These are phyloP conservation scores for Coptotermes formosanus DNA, from an alignment of 1,140 invertebrate species.

Conservation along the genomic window DNA sequence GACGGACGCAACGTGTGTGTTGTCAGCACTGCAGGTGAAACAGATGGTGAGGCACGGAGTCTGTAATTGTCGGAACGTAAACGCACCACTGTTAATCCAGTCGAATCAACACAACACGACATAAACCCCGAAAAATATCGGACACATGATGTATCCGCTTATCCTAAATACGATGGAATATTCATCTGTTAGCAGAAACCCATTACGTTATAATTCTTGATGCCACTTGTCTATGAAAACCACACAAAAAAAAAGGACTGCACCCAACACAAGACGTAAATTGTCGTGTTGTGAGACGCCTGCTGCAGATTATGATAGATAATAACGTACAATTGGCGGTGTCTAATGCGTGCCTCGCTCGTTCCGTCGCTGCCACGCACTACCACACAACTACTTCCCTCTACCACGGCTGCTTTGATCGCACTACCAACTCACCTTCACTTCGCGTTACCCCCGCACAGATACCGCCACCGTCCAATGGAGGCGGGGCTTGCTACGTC, in stretches of 20 bases:
- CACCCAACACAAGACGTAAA: not conserved
- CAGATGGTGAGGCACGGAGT: not conserved
- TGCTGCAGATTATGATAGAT: not conserved
- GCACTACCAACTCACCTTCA: not conserved
- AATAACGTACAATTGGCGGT: not conserved
- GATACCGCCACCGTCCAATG: constrained; percentile 25
- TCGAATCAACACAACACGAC: not conserved
- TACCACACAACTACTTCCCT: not conserved
- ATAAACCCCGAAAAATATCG: not conserved
- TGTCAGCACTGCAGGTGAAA: not conserved
- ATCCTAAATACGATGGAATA: no score
- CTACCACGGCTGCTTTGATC: not conserved
- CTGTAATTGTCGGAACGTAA: not conserved
- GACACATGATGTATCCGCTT: no score
- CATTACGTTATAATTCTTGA: not conserved
- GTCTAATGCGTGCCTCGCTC: not conserved
- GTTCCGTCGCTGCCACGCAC: not conserved
- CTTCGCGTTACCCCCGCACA: not conserved
- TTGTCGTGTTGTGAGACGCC: not conserved
- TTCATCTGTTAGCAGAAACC: not conserved
- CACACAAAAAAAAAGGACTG: not conserved
- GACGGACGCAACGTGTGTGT: not conserved
- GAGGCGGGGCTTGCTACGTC: not conserved
- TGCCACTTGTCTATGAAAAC: not conserved
- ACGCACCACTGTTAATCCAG: not conserved